Conservation (phyloP, 2,113 vertebrate species). For the Pteruthius melanotis region DNA sequence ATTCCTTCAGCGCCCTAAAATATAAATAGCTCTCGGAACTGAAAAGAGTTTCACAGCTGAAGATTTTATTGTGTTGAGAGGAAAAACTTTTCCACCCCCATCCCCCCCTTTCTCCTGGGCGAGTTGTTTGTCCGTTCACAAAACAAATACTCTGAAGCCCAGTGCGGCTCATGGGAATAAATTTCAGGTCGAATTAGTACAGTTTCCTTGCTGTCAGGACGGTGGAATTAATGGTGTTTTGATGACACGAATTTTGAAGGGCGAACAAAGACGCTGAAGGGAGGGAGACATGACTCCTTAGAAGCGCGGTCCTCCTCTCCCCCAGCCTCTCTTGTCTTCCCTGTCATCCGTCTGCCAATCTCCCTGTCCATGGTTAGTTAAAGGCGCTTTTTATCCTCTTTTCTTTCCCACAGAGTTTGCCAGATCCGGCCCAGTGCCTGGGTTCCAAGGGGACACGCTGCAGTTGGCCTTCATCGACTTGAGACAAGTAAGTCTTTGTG, state of each 20-base stretch:
- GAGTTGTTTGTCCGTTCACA: conserved; percentile 83
- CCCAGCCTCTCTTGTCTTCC: conserved; percentile 87
- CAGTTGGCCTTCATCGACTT: conserved; percentile 99
- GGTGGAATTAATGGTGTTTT: conserved; percentile 93
- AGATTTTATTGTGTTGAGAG: conserved; percentile 83
- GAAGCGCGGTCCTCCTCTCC: conserved; percentile 83
- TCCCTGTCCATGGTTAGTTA: conserved; percentile 95
- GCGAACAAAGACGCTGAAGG: conserved; percentile 84
- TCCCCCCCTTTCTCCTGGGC: conserved; percentile 73
- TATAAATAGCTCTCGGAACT: conserved; percentile 82
- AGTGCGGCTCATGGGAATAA: conserved; percentile 86
- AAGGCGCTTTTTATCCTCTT: conserved; percentile 91
- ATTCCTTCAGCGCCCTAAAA: conserved; percentile 80
- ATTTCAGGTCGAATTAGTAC: conserved; percentile 86
- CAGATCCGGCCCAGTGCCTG: conserved; percentile 99
- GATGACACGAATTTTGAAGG: conserved; percentile 90
- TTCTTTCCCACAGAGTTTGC: conserved; percentile 99
- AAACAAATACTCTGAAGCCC: conserved; percentile 82
- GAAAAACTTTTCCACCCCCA: conserved; percentile 77
- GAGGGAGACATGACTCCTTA: conserved; percentile 88
- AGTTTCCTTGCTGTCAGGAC: conserved; percentile 88
- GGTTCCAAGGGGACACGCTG: conserved; percentile 99
- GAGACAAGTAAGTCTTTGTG: conserved; percentile 99
- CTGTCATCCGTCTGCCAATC: conserved; percentile 99
- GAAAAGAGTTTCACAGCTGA: conserved; percentile 81